Evolutionary conservation across 2,888 invertebrate genomes (phyloP).

Genomic region (Orchesellides sinensis): DNA sequence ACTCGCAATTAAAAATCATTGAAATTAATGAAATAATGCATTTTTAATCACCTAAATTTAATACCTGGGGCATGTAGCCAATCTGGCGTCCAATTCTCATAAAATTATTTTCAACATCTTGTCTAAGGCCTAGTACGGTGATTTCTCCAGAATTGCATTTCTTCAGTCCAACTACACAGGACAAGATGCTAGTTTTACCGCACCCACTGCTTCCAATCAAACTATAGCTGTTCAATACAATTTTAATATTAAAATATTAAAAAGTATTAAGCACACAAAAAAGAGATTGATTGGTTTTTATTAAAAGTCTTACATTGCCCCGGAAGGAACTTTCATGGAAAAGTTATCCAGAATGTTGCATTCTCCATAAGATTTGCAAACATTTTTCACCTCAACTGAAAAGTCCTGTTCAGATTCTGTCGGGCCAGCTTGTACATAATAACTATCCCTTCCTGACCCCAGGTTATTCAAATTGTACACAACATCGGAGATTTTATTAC

Average conservation of each 20-base stretch:
- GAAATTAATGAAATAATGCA: too few relatives aligned
- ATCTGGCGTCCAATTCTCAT: constrained; percentile 15
- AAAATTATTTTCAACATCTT: neutral
- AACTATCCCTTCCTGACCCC: neutral
- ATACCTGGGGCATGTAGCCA: constrained; percentile 50
- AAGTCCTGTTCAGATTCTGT: neutral
- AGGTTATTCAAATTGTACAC: neutral
- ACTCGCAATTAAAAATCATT: neutral
- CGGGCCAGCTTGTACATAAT: too few relatives aligned
- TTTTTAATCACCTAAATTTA: neutral
- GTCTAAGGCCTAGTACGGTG: constrained; percentile 7
- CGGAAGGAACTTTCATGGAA: constrained; percentile 44
- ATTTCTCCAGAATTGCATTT: constrained; percentile 41
- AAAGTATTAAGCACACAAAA: neutral
- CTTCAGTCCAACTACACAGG: constrained; percentile 31
- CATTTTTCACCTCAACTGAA: constrained; percentile 21
- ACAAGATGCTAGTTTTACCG: constrained; percentile 25
- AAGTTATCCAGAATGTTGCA: constrained; percentile 20
- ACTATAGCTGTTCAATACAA: constrained; percentile 32
- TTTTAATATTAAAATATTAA: neutral
- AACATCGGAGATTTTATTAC: constrained; percentile 29
- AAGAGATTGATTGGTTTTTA: neutral
- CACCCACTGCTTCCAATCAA: constrained; percentile 30
- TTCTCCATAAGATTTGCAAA: constrained; percentile 18
- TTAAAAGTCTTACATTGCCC: constrained; percentile 43